Base-by-base conservation (phyloP, 2,888 invertebrate species). In the Microctonus hyperodae region DNA sequence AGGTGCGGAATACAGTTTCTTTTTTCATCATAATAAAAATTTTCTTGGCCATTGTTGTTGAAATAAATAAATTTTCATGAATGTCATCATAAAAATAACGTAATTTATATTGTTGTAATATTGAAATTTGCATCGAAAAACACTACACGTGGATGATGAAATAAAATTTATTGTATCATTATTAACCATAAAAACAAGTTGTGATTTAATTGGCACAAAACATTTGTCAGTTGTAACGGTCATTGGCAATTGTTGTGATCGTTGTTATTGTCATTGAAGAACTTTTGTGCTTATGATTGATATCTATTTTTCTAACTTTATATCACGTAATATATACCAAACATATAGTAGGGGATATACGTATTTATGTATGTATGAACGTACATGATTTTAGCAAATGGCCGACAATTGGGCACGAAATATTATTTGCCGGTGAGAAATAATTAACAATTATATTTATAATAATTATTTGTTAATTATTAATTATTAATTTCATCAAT, bases 401-500 rank as follows among this genome's bases (percentile, higher is more conserved):
- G 83, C 83, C 77, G 83, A 83, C 79, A 79, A 72, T 76, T 81
- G 80, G 81, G 78, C 78, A 72, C 78, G 78, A 72, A 81, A 76
- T 73, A 75, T 82, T 73, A 74, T 75, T 77, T 83, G 83, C 83
- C 82, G 83, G 83, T 83, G 78, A 79, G 82, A 60, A 16, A 64
- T 40, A 56, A 40, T 31, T 20, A 16, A 63, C 13, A 62, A 31
- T 59, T 9, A 50, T 25, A 62, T 50, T 53, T 13, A 31, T 37
- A 59, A 63, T 57, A 31, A 55, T 25, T 48, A 23, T 22, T 37
- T 25, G 9, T 11, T 53, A 50, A 20, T 48, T 40, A 22, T 60
- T 58, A 3, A 28, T 62, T 51, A n/a, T n/a, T 28, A 31, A 22
- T 25, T 28, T 67, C 37, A 22, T n/a, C n/a, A 62, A 67, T 55